Percentiles rank a stretch among this genome's conserved stretches.
phyloP scores from a whole-genome alignment of 2,113 vertebrate genomes.

The Engystomops pustulosus region DNA sequence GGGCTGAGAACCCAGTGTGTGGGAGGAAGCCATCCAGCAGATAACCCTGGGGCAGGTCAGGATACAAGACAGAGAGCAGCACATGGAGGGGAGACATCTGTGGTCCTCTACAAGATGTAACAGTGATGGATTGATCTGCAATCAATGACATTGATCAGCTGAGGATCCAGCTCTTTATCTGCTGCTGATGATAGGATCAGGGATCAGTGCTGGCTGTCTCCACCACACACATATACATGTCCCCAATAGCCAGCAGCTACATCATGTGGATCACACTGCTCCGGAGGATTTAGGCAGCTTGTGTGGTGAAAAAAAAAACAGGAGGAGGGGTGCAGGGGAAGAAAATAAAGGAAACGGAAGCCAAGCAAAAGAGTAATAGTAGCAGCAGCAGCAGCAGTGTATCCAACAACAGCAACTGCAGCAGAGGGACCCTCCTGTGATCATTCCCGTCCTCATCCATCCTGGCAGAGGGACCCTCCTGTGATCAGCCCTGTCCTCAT shows the following conservation, averaged over 20 bases:
- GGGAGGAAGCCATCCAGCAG: not conserved
- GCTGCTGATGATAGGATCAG: constrained; percentile 40
- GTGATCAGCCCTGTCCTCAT: not conserved
- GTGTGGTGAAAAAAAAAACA: constrained; percentile 44
- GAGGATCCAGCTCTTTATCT: constrained; percentile 45
- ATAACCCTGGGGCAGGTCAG: not conserved
- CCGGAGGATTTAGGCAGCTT: constrained; percentile 46
- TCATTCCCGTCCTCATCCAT: not conserved
- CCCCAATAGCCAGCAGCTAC: constrained; percentile 16
- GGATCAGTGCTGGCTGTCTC: constrained; percentile 15
- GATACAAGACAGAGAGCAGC: not conserved
- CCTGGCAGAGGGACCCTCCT: not conserved
- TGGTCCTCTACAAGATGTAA: not conserved
- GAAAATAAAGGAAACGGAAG: constrained; percentile 58
- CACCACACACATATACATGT: not conserved
- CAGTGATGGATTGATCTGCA: not conserved
- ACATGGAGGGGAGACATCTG: not conserved
- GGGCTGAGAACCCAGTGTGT: not conserved
- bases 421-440: not conserved
- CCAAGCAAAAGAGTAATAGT: constrained; percentile 56
- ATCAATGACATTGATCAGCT: not conserved
- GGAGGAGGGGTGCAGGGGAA: constrained; percentile 46
- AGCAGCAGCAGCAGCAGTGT: constrained; percentile 47
- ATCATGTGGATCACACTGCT: constrained; percentile 3
- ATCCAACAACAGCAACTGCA: constrained; percentile 47